Percentiles rank a stretch among this genome's conserved stretches.
phyloP scores from a whole-genome alignment of 2,113 vertebrate species.

The Podarcis raffonei region DNA sequence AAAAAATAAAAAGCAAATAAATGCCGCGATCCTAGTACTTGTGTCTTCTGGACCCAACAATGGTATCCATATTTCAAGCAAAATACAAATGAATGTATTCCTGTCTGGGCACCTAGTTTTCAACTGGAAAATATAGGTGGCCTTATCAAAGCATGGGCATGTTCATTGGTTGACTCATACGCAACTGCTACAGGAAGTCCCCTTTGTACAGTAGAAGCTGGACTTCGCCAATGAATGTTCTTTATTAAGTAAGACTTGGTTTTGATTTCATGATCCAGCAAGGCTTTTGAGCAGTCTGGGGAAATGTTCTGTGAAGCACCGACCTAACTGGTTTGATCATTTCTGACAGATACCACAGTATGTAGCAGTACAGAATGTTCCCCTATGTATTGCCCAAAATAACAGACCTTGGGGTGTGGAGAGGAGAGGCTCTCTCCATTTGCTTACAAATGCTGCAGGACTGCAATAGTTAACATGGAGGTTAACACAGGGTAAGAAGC shows the following conservation, averaged over 20 bases:
- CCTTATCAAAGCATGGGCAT: not conserved
- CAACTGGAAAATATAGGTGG: constrained; percentile 23
- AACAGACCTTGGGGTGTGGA: not conserved
- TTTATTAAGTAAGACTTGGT: not conserved
- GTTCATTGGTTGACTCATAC: not conserved
- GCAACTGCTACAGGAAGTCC: not conserved
- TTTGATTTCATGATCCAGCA: not conserved
- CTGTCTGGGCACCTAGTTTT: constrained; percentile 19
- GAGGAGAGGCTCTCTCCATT: not conserved
- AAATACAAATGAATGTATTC: constrained; percentile 6
- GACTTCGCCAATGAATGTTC: not conserved
- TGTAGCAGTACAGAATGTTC: too few relatives aligned
- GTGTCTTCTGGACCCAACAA: not conserved
- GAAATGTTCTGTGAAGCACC: not conserved
- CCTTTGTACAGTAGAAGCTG: not conserved
- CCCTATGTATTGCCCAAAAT: not conserved
- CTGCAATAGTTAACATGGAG: not conserved
- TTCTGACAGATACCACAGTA: too few relatives aligned
- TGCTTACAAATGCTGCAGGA: not conserved
- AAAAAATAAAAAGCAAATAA: not conserved
- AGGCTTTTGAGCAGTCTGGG: not conserved
- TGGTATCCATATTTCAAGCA: not conserved
- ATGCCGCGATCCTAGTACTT: fast-evolving
- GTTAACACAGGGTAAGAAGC: not conserved
- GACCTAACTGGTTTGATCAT: not conserved